Base-by-base conservation (phyloP, 2,888 invertebrate genomes). In the Pristionchus exspectatus region DNA sequence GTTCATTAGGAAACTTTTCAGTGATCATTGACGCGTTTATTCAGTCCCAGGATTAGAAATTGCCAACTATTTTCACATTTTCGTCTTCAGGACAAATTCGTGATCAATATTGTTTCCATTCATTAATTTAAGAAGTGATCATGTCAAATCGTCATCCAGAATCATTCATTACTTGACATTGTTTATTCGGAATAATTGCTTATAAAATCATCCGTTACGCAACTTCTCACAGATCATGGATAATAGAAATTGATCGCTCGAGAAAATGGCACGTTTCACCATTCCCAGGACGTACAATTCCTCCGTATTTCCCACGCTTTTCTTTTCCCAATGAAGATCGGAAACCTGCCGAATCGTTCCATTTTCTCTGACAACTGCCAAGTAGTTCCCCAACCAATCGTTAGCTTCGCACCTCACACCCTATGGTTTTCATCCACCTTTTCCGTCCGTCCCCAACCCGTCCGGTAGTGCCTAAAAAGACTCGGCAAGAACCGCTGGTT, bases 401-500 rank as follows among this genome's bases (percentile, higher is more conserved):
- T 72, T 33, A 27, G 10, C 27, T 5, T 66, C 66, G 2, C 66
- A 27, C 66, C 5, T 66, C 66, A 24, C 7, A 66, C n/a, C 66
- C 66, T 66, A 66, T 66, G n/a, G 27, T 69, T 69, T 14, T 14
- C 59, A 24, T 59, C 59, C 24, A 14, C 69, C 12, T 5, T 69
- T 38, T 74, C 74, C 9, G 3, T 12, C 33, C 21, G 38, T 14
- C 74, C 74, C 44, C 9, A 74, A 77, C 44, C 38, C 77, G 77
- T 77, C 77, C 77, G 77, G 74, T 50, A 77, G 24, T 66, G 66
- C 5, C 27, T 0, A 77, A 77, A 77, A 77, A 77, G 77, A 30
- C 33, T 4, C 33, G 24, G 50, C 44, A 77, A 77, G 77, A 77
- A 77, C 77, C 44, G 21, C 30, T 33, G 44, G 77, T 77, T 50